These are phyloP conservation scores for Ceyx margarethae DNA, from an alignment of 2,113 vertebrate genomes.

Conservation along the genomic window DNA sequence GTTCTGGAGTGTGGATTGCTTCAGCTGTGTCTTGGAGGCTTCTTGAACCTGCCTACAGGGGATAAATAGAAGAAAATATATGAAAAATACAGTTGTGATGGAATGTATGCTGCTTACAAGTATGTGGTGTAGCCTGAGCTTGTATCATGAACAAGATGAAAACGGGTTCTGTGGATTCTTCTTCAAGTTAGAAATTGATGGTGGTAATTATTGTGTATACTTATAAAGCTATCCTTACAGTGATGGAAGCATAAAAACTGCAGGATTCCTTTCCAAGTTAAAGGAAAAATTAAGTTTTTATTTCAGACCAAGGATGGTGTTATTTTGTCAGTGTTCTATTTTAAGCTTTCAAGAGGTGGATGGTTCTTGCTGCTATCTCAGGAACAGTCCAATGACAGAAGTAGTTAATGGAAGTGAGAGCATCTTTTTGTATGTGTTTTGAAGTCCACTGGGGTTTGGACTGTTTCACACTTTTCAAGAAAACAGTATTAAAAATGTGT, in stretches of 20 bases:
- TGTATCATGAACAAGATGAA: not conserved
- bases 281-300: not conserved
- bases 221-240: not conserved
- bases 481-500: not conserved
- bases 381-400: not conserved
- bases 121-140: not conserved
- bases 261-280: not conserved
- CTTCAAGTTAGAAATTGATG: not conserved
- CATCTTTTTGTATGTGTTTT: not conserved
- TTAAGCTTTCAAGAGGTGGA: not conserved
- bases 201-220: not conserved
- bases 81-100: not conserved
- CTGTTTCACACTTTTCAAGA: not conserved
- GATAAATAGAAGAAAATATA: not conserved
- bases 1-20: not conserved
- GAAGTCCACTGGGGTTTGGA: not conserved
- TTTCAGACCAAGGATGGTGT: not conserved
- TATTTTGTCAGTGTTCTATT: not conserved
- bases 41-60: not conserved
- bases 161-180: rapidly evolving
- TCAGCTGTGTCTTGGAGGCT: not conserved
- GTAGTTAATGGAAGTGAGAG: not conserved
- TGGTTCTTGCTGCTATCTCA: not conserved
- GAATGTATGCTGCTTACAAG: rapidly evolving
- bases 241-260: not conserved